Percentiles rank a stretch among this genome's conserved stretches.
These are phyloP conservation scores for Phataginus tricuspis DNA, from an alignment of 2,797 vertebrate genomes.

Conservation along the genomic window DNA sequence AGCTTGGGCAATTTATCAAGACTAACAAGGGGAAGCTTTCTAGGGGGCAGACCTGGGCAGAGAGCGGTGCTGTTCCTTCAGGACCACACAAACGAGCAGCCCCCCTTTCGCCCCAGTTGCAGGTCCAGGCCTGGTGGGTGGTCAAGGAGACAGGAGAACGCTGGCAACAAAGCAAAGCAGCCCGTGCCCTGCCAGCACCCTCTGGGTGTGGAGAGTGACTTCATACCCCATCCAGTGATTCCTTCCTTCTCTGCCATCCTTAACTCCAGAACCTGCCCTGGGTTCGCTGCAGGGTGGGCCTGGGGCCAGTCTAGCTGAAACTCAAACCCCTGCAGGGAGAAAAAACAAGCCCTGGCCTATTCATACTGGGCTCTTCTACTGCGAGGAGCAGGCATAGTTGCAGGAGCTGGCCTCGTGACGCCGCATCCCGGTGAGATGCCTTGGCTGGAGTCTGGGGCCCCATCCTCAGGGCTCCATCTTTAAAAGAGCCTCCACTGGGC, in stretches of 20 bases:
- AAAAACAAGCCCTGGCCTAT: too few species aligned
- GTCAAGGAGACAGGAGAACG: accelerated
- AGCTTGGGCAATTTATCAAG: not conserved
- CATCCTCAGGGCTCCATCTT: not conserved
- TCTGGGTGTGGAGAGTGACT: too few species aligned
- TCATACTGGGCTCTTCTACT: not conserved
- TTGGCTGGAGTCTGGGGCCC: not conserved
- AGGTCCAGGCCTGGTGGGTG: not conserved
- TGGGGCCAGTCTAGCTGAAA: not conserved
- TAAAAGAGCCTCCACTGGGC: accelerated
- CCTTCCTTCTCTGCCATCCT: not conserved
- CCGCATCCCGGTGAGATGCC: not conserved
- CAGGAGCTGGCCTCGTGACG: accelerated
- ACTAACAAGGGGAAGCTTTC: not conserved
- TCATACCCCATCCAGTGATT: accelerated
- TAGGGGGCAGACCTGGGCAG: not conserved
- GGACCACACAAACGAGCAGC: not conserved
- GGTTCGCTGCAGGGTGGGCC: accelerated
- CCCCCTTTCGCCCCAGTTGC: accelerated
- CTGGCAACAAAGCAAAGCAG: not conserved
- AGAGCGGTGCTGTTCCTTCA: not conserved
- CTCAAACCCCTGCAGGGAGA: not conserved
- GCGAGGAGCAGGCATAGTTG: accelerated
- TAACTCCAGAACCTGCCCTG: not conserved
- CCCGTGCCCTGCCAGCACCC: accelerated